Conservation (phyloP, 2,888 invertebrate species). For the Mimas tiliae region DNA sequence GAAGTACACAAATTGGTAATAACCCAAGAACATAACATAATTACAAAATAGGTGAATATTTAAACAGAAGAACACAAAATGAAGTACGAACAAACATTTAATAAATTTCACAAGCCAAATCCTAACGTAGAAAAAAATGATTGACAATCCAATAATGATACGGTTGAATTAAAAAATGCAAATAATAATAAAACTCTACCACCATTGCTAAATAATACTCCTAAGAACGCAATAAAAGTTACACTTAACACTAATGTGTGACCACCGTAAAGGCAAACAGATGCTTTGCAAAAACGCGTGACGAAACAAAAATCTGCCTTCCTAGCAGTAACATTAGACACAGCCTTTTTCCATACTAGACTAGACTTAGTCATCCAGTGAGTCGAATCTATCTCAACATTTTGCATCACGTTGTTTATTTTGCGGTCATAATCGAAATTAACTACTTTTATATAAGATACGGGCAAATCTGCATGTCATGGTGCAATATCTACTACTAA, state of each 20-base stretch:
- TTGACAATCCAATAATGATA: background rate
- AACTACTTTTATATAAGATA: background rate
- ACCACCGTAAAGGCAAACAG: slow-evolving; percentile 12
- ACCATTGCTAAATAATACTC: background rate
- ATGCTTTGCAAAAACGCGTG: slow-evolving; percentile 25
- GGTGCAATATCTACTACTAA: background rate
- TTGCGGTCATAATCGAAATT: slow-evolving; percentile 22
- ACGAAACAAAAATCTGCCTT: slow-evolving; percentile 5
- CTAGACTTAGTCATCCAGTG: slow-evolving; percentile 24
- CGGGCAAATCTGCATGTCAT: slow-evolving; percentile 4
- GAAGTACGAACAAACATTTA: background rate
- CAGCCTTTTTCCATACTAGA: background rate
- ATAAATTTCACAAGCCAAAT: too few species aligned
- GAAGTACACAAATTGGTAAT: too few species aligned
- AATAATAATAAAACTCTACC: background rate
- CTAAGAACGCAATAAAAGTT: slow-evolving; percentile 5
- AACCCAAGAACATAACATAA: background rate
- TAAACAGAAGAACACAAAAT: background rate
- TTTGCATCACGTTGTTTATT: slow-evolving; percentile 8
- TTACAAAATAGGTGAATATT: background rate
- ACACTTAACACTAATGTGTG: background rate
- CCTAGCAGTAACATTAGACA: slow-evolving; percentile 7
- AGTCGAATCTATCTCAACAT: slow-evolving; percentile 3
- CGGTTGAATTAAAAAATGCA: background rate
- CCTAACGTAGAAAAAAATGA: background rate